phyloP scores from a whole-genome alignment of 2,797 vertebrate species.

The Momotus momota region DNA sequence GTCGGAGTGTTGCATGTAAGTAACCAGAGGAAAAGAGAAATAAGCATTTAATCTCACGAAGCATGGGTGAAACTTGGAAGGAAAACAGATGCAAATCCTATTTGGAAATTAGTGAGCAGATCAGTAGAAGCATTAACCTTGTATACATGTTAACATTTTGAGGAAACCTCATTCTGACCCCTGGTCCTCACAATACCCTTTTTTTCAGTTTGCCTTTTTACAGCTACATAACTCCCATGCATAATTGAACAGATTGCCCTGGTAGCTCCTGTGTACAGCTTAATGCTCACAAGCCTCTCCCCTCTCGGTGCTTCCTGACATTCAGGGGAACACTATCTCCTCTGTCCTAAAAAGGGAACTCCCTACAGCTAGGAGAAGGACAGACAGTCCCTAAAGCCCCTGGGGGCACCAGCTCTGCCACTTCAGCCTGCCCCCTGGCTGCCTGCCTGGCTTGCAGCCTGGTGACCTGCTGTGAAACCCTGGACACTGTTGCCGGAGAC shows the following conservation, averaged over 20 bases:
- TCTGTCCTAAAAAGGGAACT: constrained; percentile 68
- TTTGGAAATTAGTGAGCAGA: neutral
- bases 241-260: constrained; percentile 22
- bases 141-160: neutral
- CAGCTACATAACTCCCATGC: neutral
- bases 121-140: neutral
- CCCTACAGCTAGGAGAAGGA: constrained; percentile 38
- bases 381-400: constrained; percentile 53
- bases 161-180: constrained; percentile 20
- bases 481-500: constrained; percentile 55
- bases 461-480: constrained; percentile 67
- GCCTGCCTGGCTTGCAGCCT: constrained; percentile 56
- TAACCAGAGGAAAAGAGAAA: constrained; percentile 12
- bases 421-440: constrained; percentile 64
- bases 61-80: neutral
- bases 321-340: constrained; percentile 44
- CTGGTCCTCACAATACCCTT: neutral
- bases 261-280: neutral
- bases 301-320: constrained; percentile 35
- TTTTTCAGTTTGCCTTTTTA: constrained; percentile 17
- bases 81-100: neutral
- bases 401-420: constrained; percentile 38
- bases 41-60: constrained; percentile 9
- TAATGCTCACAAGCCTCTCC: constrained; percentile 15
- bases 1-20: neutral